phyloP scores from a whole-genome alignment of 2,113 vertebrate species.

The Podarcis muralis region DNA sequence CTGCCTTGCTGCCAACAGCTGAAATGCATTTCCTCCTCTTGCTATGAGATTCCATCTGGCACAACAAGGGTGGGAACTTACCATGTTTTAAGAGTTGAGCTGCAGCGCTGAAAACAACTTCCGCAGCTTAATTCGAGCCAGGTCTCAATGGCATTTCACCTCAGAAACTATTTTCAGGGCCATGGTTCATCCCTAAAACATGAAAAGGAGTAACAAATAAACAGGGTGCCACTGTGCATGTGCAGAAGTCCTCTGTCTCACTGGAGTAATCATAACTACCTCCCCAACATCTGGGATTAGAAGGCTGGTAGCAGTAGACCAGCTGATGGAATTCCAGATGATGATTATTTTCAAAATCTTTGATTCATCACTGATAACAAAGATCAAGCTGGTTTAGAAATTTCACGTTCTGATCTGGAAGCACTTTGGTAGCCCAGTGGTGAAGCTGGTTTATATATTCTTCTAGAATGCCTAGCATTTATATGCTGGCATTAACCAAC shows the following conservation, averaged over 20 bases:
- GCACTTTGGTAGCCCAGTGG: neutral
- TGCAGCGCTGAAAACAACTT: neutral
- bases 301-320: neutral
- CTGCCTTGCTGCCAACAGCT: neutral
- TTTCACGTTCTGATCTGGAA: neutral
- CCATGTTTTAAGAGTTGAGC: neutral
- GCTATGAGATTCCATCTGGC: neutral
- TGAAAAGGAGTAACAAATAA: neutral
- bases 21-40: neutral
- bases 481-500: neutral
- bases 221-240: neutral
- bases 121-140: neutral
- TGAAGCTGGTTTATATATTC: neutral
- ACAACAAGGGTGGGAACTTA: neutral
- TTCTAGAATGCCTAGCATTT: neutral
- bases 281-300: neutral
- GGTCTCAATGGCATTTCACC: neutral
- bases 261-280: neutral
- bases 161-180: neutral
- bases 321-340: neutral
- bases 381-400: neutral
- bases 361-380: neutral
- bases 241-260: neutral
- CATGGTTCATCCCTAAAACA: neutral
- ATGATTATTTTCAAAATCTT: neutral